phyloP scores from a whole-genome alignment of 37 sponge, comb jelly and placozoan species.

The Oscarella lobularis region DNA sequence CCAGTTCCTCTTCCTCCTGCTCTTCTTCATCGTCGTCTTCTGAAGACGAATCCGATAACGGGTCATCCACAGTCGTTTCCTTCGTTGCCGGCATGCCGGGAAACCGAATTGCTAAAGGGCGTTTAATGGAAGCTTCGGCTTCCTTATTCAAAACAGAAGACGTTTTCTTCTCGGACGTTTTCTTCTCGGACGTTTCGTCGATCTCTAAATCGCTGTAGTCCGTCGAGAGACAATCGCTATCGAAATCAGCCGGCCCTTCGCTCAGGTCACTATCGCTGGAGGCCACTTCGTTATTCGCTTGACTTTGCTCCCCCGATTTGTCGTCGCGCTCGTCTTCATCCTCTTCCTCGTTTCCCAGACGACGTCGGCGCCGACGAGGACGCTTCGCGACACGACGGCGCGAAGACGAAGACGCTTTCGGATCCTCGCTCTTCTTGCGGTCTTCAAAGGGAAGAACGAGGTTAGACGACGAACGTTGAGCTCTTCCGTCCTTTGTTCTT shows the following conservation, averaged over 20 bases:
- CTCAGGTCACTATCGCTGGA: constrained; percentile 10
- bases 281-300: neutral
- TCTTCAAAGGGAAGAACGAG: neutral
- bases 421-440: neutral
- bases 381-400: neutral
- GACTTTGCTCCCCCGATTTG: neutral
- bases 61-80: neutral
- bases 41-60: neutral
- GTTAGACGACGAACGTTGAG: neutral
- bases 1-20: neutral
- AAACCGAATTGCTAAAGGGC: neutral
- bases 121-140: neutral
- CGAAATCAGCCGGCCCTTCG: constrained; percentile 7
- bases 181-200: neutral
- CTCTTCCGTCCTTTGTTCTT: neutral
- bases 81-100: neutral
- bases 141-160: too few relatives aligned
- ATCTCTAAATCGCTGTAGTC: neutral
- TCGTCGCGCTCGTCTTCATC: neutral
- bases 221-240: neutral
- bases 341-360: neutral
- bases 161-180: neutral
- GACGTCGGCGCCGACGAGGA: neutral
- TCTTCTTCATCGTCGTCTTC: too few relatives aligned
- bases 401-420: neutral